Evolutionary conservation across 1,140 invertebrate species (phyloP).

Genomic region (Patella vulgata): DNA sequence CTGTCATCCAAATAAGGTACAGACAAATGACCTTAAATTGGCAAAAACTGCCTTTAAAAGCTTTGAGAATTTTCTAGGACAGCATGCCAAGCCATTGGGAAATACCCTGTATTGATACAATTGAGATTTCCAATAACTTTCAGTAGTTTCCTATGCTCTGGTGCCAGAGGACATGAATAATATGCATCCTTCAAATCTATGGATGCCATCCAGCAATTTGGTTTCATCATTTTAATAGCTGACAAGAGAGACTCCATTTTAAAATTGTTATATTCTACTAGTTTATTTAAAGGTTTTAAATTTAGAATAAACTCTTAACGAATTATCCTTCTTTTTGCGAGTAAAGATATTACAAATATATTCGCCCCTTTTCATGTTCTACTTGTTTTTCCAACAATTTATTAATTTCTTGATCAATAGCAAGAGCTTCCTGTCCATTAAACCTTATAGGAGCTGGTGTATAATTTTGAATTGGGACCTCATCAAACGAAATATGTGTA

Average conservation of each 20-base stretch:
- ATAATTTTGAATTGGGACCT: too few species aligned
- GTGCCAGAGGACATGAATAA: constrained; percentile 22
- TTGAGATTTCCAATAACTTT: constrained; percentile 30
- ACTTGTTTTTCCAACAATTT: too few species aligned
- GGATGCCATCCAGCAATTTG: constrained; percentile 12
- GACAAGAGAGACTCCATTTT: constrained; percentile 42
- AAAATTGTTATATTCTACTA: constrained; percentile 37
- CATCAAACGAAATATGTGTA: too few species aligned
- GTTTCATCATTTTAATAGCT: constrained; percentile 23
- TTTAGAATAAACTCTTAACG: constrained; percentile 34
- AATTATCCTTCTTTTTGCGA: constrained; percentile 33
- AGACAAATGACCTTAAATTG: constrained; percentile 18
- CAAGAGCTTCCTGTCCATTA: too few species aligned
- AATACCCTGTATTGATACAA: constrained; percentile 36
- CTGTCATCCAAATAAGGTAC: constrained; percentile 31
- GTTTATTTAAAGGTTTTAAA: constrained; percentile 36
- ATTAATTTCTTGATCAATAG: too few species aligned
- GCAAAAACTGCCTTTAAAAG: constrained; percentile 33
- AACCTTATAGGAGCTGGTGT: too few species aligned
- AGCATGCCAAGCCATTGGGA: constrained; percentile 22
- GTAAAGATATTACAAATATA: constrained; percentile 39
- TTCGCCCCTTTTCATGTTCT: constrained; percentile 13
- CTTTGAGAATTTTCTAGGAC: constrained; percentile 27
- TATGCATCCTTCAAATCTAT: constrained; percentile 38
- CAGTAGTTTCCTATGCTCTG: constrained; percentile 24